Evolutionary conservation across 2,888 invertebrate species (phyloP), one percentile per base, ranked within the genome.

Genomic region (Conops quadrifasciatus): DNA sequence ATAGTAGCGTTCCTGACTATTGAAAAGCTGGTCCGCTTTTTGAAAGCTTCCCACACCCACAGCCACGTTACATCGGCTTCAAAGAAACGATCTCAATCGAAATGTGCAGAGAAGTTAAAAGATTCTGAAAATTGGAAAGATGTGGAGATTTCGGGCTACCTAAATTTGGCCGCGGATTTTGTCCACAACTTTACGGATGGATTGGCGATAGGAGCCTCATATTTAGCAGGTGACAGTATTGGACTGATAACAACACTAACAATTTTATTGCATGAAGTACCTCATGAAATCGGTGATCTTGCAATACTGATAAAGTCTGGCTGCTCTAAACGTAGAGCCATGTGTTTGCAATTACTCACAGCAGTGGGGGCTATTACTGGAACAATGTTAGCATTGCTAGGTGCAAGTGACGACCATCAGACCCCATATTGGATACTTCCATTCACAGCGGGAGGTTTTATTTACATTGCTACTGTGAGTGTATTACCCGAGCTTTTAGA

Each of bases 121-220:
- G 19, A n/a, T 24, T 45, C 45, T 45, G 45, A 43, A 28, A 15
- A n/a, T n/a, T 77, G 80, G 47, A 74, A 72, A 24, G 83, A 87
- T 67, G 91, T 95, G 66, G 91, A 93, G 86, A 93, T 96, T 16
- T 91, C 95, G 47, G 87, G 97, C 2, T 99, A 98, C 84, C 88
- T 99, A 74, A 99, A 99, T 87, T 88, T 99, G 76, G 98, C 95
- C 67, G 99, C 99, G 47, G 99, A 99, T 86, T 98, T 98, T 85
- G 92, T 96, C 16, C 99, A 99, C 85, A 99, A 99, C 87, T 98
- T 99, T 82, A 99, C 99, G 15, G 99, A 99, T 89, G 99, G 99
- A 26, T 88, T 99, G 73, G 99, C 99, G 26, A 98, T 99, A 83
- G 99, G 99, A 65, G 98, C 98, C 1, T 98, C 98, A 1, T 98